These are phyloP conservation scores for Lithodes maja DNA, from an alignment of 2,888 invertebrate genomes.

Conservation along the genomic window DNA sequence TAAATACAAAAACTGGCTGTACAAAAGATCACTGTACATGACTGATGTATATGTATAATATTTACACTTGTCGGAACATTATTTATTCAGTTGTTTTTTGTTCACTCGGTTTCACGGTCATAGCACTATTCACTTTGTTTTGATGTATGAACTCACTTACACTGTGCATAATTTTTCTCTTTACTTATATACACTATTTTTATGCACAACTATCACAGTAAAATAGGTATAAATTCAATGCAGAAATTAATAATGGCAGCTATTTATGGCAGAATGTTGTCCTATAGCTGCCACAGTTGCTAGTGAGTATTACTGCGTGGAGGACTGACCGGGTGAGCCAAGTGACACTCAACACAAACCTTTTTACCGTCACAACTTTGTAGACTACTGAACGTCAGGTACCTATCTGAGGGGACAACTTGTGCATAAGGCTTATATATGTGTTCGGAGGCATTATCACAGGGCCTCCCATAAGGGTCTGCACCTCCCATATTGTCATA, in stretches of 20 bases:
- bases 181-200: not conserved
- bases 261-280: not conserved
- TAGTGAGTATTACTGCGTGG: not conserved
- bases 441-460: conserved; percentile 63
- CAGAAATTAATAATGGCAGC: not conserved
- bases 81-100: not conserved
- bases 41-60: too few species aligned
- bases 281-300: not conserved
- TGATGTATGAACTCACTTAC: not conserved
- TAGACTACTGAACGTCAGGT: conserved; percentile 18
- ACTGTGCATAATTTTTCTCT: too few species aligned
- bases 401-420: conserved; percentile 33
- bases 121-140: not conserved
- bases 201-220: not conserved
- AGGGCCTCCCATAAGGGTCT: conserved; percentile 57
- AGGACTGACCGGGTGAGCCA: not conserved
- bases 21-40: not conserved
- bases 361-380: not conserved
- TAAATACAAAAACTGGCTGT: not conserved
- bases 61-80: not conserved
- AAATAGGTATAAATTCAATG: not conserved
- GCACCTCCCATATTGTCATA: conserved; percentile 52
- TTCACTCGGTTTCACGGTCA: not conserved
- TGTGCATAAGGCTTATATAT: conserved; percentile 63
- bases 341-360: not conserved